Conservation (phyloP, 2,888 invertebrate genomes). For the Tubulanus polymorphus region DNA sequence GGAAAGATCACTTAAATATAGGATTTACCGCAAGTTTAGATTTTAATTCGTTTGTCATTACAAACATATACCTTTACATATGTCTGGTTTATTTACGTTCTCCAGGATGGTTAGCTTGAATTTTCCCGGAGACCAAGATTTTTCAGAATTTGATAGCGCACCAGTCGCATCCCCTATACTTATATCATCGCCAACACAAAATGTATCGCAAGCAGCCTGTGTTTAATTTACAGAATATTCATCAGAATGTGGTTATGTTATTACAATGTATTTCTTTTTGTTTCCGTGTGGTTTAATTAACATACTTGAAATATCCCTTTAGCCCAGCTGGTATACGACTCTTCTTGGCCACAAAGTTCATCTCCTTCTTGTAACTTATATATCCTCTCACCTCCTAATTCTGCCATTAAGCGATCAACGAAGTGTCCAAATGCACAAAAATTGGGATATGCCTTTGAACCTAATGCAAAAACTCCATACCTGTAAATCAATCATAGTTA, state of each 20-base stretch:
- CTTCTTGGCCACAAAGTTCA: constrained; percentile 94
- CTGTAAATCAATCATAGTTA: too few species aligned
- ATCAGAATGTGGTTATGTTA: too few species aligned
- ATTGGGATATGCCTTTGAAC: constrained; percentile 94
- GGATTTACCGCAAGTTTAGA: too few species aligned
- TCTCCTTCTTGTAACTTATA: constrained; percentile 80
- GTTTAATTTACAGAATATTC: too few species aligned
- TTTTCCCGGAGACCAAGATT: constrained; percentile 39
- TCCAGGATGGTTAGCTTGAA: constrained; percentile 37
- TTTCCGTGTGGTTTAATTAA: too few species aligned
- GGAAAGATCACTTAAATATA: too few species aligned
- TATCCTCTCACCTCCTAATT: constrained; percentile 85
- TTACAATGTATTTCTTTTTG: too few species aligned
- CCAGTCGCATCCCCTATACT: constrained; percentile 79
- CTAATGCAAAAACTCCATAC: constrained; percentile 90
- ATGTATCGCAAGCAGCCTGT: constrained; percentile 75
- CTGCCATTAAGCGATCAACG: constrained; percentile 82
- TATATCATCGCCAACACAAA: constrained; percentile 87
- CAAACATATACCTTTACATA: too few species aligned
- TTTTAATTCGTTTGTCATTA: too few species aligned
- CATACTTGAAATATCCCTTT: constrained; percentile 38
- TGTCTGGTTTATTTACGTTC: too few species aligned
- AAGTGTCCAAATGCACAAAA: constrained; percentile 93
- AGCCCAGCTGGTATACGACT: constrained; percentile 65
- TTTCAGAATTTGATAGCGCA: constrained; percentile 55